Conservation (phyloP, 2,888 invertebrate genomes). For the Tenthredo mesomela region DNA sequence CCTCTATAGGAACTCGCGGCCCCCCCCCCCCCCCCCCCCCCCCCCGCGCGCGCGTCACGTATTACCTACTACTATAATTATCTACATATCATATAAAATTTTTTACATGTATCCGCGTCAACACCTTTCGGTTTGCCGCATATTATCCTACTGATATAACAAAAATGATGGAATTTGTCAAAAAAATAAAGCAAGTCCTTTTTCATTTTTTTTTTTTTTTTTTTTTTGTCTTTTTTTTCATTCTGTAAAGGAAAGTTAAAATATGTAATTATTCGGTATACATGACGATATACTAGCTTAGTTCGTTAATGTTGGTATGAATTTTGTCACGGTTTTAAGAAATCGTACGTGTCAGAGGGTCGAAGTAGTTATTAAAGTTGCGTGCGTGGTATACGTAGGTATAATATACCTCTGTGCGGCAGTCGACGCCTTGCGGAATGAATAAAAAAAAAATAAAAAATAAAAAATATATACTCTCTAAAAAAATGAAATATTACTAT, state of each 20-base stretch:
- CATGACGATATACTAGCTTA: too few species aligned
- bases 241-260: neutral
- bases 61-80: neutral
- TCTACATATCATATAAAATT: neutral
- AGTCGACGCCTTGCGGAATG: slow-evolving; percentile 3
- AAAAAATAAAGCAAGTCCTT: neutral
- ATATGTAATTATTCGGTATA: too few species aligned
- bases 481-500: slow-evolving; percentile 36
- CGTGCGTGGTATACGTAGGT: neutral
- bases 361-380: slow-evolving; percentile 7
- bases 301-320: neutral
- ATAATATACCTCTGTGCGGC: neutral
- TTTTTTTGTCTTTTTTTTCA: neutral
- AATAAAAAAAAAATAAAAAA: neutral
- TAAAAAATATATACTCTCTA: neutral
- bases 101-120: neutral
- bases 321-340: neutral
- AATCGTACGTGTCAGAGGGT: neutral
- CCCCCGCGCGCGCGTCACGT: too few species aligned
- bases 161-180: neutral
- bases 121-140: neutral
- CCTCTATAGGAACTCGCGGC: neutral
- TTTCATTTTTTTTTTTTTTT: neutral
- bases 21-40: too few species aligned
- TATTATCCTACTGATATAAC: neutral